Base-by-base conservation (phyloP, 2,888 invertebrate species). In the Mactromeris polynyma region DNA sequence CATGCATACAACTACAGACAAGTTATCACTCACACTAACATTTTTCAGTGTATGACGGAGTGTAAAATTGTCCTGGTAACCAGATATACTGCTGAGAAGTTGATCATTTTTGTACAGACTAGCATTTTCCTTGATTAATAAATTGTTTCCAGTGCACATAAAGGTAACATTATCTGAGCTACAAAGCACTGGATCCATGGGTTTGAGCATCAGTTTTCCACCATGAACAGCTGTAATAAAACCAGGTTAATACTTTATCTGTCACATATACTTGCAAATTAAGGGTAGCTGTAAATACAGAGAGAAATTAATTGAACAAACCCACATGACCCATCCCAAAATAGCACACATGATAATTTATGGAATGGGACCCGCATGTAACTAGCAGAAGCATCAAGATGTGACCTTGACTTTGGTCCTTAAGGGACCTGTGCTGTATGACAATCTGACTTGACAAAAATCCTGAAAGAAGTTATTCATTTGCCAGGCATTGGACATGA, bases 151-250 rank as follows among this genome's bases (percentile, higher is more conserved):
- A 14, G n/a, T 73, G 19, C 73, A 73, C 1, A 36, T 19, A 73
- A 73, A 73, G 33, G 73, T 73, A 33, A 73, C 73, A 33, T 73
- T 73, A 36, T 73, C 73, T 73, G 73, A 36, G 36, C 73, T 73
- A 73, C 73, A 73, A 17, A 73, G 73, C 14, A 11, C n/a, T 33
- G 73, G 73, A 73, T 73, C 73, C 73, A 36, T 33, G 0, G 73
- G 73, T 33, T 73, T 36, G 2, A 73, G 73, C 3, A 21, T 64
- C 58, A 64, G 58, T 9, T 64, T 26, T n/a, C n/a, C 26, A 26
- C 26, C 58, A 2, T 9, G 26, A 7, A 26, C 58, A 64, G 58
- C 58, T 64, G 58, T 26, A 64, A 64, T 9, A 64, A 21, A 64
- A 64, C 6, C 58, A 26, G 26, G 26, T 7, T 26, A n/a, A 1